Evolutionary conservation across 2,888 invertebrate genomes (phyloP), one percentile per base, ranked within the genome.

Genomic region (Drosophila infuscata): DNA sequence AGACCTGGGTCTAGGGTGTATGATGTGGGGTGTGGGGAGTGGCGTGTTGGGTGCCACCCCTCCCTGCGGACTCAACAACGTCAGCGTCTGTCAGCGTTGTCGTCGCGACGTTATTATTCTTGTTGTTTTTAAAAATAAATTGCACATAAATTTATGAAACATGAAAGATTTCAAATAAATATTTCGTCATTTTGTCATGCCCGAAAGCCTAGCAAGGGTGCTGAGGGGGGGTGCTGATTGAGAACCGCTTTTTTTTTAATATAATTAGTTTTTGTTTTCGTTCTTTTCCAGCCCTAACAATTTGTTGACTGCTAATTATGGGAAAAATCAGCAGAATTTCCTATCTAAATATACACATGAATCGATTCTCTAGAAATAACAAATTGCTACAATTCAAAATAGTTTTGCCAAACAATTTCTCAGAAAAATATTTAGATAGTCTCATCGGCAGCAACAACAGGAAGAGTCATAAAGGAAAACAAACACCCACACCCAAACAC

Each of bases 141-240:
- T 83, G 84, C 81, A 79, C 81, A 88, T 88, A 81, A 86, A 84
- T 87, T 84, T 87, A 89, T 89, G 85, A 84, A 88, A 90, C 87
- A 89, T 87, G 89, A 88, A 89, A 88, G 88, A 88, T 88, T 87
- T 90, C 84, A 89, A 78, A 88, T 90, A 88, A 88, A 88, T 90
- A 90, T 90, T 90, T 88, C 90, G 72, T 84, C 90, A 90, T 88
- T 65, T 82, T 66, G 82, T 81, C 76, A 70, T 7, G 11, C 35
- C 17, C 35, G 48, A 20, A 58, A 30, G 20, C 11, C 11, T 11
- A 5, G 41, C n/a, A 11, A 2, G 11, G 15, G 1, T 8, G 20
- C 3, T 8, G 17, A 20, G 1, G 15, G 36, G n/a, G 36, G 5
- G 8, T 41, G 57, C 29, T 38, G 57, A 20, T 12, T 41, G 11